A percentile compares a stretch with the other conserved stretches of the same genome.
Evolutionary conservation across 2,113 vertebrate species (phyloP).

Genomic region (Ancistrus triradiatus): DNA sequence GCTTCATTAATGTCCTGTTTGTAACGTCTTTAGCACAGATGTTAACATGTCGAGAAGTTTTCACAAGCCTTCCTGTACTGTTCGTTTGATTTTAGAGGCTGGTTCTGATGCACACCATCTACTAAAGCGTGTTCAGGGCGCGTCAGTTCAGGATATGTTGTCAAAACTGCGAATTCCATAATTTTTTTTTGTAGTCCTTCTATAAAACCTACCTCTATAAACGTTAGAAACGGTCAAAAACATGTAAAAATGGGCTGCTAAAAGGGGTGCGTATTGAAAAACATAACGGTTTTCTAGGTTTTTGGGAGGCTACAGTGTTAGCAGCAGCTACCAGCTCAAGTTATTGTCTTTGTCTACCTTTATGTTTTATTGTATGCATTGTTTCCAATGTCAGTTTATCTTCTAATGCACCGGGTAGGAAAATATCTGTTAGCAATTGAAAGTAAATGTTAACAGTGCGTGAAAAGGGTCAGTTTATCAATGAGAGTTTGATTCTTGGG

Average conservation of each 20-base stretch:
- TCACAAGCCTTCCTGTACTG: not conserved
- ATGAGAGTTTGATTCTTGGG: too few species aligned
- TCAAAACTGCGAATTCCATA: not conserved
- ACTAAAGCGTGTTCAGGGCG: constrained; percentile 3
- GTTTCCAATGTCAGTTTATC: too few species aligned
- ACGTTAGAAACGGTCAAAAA: too few species aligned
- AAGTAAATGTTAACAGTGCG: too few species aligned
- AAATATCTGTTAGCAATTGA: too few species aligned
- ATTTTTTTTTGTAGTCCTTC: too few species aligned
- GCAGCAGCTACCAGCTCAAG: not conserved
- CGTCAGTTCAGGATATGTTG: not conserved
- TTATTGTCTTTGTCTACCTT: not conserved
- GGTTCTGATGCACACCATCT: not conserved
- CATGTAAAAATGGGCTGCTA: too few species aligned
- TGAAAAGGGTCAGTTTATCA: too few species aligned
- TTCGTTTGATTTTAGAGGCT: not conserved
- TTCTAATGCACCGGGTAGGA: too few species aligned
- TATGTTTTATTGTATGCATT: constrained; percentile 27
- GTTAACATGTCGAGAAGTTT: not conserved
- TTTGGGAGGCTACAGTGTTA: not conserved
- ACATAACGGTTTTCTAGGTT: not conserved
- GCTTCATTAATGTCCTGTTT: not conserved
- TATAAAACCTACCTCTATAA: too few species aligned
- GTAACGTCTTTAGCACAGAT: not conserved
- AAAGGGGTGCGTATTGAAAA: too few species aligned